Conservation (phyloP, 2,888 invertebrate genomes). For the Hyppa rectilinea region DNA sequence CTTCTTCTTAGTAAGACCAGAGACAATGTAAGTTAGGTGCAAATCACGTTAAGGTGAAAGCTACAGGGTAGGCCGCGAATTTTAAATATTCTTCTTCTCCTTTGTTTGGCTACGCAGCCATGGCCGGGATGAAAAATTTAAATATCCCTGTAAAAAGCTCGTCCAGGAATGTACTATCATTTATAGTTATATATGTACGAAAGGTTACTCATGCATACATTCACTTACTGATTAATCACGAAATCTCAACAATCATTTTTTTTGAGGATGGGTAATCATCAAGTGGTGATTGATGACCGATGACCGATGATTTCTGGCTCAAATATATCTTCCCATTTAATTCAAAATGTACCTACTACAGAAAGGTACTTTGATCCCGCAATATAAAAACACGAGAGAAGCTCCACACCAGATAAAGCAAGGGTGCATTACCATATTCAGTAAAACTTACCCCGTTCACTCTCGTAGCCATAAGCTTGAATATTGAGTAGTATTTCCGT, state of each 20-base stretch:
- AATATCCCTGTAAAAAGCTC: not conserved
- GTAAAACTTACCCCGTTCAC: conserved; percentile 21
- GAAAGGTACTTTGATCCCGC: not conserved
- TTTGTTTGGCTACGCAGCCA: too few species aligned
- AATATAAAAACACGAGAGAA: conserved; percentile 20
- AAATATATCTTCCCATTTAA: not conserved
- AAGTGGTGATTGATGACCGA: too few species aligned
- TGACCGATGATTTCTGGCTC: conserved; percentile 6
- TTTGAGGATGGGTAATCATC: too few species aligned
- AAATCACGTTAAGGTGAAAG: not conserved
- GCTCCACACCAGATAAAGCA: not conserved
- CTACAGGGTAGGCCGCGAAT: too few species aligned
- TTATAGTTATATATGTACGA: too few species aligned
- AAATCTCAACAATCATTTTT: too few species aligned
- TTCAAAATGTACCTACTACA: conserved; percentile 3
- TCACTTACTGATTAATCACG: too few species aligned
- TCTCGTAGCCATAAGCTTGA: conserved; percentile 6
- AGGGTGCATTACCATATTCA: conserved; percentile 45
- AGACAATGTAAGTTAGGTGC: not conserved
- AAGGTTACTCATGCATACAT: too few species aligned
- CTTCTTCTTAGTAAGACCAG: conserved; percentile 4
- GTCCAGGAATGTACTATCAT: not conserved
- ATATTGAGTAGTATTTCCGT: conserved; percentile 24
- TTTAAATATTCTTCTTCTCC: too few species aligned
- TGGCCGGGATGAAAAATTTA: not conserved